Evolutionary conservation across 1,140 invertebrate genomes (phyloP).

Genomic region (Caenorhabditis inopinata): DNA sequence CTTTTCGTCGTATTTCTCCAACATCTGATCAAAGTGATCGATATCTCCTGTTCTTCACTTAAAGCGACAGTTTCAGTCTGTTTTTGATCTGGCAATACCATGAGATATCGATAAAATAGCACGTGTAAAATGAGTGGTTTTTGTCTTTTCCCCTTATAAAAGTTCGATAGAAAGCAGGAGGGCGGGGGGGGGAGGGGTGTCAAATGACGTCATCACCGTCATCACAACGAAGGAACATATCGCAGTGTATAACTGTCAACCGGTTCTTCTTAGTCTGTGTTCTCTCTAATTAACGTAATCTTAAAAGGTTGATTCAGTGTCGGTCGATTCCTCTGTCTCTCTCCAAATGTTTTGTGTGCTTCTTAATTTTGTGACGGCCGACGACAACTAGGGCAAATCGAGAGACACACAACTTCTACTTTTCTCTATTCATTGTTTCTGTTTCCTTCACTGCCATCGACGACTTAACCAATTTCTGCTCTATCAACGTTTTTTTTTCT

Average conservation of each 20-base stretch:
- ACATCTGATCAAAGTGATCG: too few relatives aligned
- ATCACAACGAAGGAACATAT: not conserved
- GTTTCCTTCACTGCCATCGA: not conserved
- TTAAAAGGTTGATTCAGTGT: conserved; percentile 25
- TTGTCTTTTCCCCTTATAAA: too few relatives aligned
- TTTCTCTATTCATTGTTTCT: not conserved
- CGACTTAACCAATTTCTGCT: conserved; percentile 20
- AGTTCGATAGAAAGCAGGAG: too few relatives aligned
- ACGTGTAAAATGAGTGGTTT: too few relatives aligned
- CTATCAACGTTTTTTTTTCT: too few relatives aligned
- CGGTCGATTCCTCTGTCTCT: not conserved
- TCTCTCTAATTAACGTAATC: conserved; percentile 18
- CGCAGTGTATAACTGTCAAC: conserved; percentile 17
- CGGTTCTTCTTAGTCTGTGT: conserved; percentile 4
- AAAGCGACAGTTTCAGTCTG: too few relatives aligned
- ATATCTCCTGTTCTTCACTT: too few relatives aligned
- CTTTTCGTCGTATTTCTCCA: too few relatives aligned
- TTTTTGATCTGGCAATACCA: too few relatives aligned
- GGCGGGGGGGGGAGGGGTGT: too few relatives aligned
- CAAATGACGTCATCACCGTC: not conserved
- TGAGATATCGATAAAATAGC: too few relatives aligned
- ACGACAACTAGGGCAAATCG: not conserved
- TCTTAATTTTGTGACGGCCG: not conserved
- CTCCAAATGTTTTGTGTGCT: conserved; percentile 27
- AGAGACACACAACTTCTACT: conserved; percentile 9